phyloP scores from a whole-genome alignment of 2,113 vertebrate genomes.

The Oxyura jamaicensis region DNA sequence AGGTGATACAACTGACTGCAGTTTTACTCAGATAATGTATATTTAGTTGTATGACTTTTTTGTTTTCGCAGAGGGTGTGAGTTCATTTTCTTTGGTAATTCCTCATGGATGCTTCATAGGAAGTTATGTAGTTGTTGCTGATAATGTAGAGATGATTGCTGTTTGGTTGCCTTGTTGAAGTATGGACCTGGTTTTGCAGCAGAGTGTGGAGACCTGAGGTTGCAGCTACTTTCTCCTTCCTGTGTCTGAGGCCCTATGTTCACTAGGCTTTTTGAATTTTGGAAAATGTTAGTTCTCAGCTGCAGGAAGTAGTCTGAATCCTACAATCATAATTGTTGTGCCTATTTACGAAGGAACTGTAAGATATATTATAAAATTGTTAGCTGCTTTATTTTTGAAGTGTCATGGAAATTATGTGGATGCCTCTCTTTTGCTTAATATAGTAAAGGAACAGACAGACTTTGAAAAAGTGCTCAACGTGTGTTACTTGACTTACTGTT shows the following conservation, averaged over 20 bases:
- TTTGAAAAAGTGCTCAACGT: neutral
- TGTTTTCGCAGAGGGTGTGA: neutral
- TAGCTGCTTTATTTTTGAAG: neutral
- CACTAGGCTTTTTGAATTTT: neutral
- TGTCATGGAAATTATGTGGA: neutral
- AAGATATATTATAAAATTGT: neutral
- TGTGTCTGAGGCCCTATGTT: neutral
- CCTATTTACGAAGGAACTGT: neutral
- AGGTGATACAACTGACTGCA: neutral
- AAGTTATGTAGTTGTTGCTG: neutral
- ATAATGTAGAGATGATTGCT: neutral
- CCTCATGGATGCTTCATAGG: neutral
- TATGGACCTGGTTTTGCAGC: neutral
- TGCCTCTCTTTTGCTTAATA: neutral
- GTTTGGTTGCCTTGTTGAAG: neutral
- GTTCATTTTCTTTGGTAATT: neutral
- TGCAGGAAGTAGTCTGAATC: neutral
- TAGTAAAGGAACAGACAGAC: neutral
- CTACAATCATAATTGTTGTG: neutral
- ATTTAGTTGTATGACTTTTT: neutral
- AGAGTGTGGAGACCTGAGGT: neutral
- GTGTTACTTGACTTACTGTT: neutral
- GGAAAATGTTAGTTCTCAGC: neutral
- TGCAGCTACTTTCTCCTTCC: neutral
- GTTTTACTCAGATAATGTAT: neutral